Evolutionary conservation across 2,113 vertebrate genomes (phyloP), one percentile per base, ranked within the genome.

Genomic region (Oryzias celebensis): DNA sequence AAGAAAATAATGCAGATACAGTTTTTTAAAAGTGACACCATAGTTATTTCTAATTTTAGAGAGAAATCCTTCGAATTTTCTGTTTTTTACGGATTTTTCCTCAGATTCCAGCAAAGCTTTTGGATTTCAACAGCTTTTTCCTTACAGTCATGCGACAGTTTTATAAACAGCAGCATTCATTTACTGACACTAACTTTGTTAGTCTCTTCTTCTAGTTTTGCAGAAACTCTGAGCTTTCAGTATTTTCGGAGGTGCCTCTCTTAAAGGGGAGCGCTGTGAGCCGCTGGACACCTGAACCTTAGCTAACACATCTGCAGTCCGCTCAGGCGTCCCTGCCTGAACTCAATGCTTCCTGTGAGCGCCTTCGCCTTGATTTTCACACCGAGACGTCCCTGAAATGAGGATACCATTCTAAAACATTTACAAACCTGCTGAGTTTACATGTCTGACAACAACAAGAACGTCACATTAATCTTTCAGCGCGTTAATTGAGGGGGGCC

Each of bases 401-500:
- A 85, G 86, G 78, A 75, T 59, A 44, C 70, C 52, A 68, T 86
- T 73, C 83, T 83, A 63, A 86, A 87, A 79, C 69, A 84, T 86
- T 86, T 75, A 84, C 49, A 78, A 69, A 58, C 76, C 55, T 77
- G 71, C 75, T 80, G 80, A 75, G 81, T 77, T 87, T 79, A 83
- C 82, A 72, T 70, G 77, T 78, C 68, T 65, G 71, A 84, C 81
- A 84, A 81, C 75, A 81, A 73, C 36, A 78, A 80, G 65, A 47
- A 68, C 58, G 18, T 82, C 83, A 76, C 73, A 82, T 87, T 60
- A 86, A 83, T 89, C 83, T 82, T 82, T 87, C 57, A 83, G 64
- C 65, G 15, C 20, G 46, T 66, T 82, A 81, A 86, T 77, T 85
- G 78, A 84, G 82, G 81, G 71, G 66, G 55, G 74, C 73, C 70